Percentiles rank a stretch among this genome's conserved stretches.
Evolutionary conservation across 2,888 invertebrate species (phyloP).

Genomic region (Cryptophagus acutangulus): DNA sequence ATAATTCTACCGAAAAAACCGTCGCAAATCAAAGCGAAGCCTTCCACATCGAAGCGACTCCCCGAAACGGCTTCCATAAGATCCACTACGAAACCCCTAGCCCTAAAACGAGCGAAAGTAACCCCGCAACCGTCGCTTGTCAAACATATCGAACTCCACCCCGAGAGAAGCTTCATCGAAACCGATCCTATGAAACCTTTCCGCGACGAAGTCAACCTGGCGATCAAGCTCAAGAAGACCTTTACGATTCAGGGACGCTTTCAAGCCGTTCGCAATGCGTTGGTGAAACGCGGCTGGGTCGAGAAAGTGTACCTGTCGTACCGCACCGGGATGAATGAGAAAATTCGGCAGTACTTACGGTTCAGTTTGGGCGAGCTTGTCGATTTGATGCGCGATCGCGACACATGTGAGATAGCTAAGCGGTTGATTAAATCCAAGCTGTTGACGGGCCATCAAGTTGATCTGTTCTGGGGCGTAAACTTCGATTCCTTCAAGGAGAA

Average conservation of each 20-base stretch:
- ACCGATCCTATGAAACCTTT: conserved; percentile 32
- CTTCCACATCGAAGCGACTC: too few species aligned
- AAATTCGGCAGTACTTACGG: conserved; percentile 28
- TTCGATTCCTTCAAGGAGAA: conserved; percentile 36
- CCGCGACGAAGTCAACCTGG: conserved; percentile 49
- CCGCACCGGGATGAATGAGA: conserved; percentile 35
- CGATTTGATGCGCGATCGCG: conserved; percentile 35
- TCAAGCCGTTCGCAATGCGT: conserved; percentile 53
- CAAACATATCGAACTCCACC: background rate
- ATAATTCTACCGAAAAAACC: too few species aligned
- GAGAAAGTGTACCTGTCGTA: conserved; percentile 57
- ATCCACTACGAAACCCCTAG: too few species aligned
- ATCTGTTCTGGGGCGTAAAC: conserved; percentile 65
- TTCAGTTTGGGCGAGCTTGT: conserved; percentile 36
- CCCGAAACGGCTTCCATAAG: conserved; percentile 1
- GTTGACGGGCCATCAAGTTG: conserved; percentile 57
- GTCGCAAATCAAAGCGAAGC: background rate
- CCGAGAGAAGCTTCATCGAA: conserved; percentile 5
- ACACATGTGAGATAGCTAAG: conserved; percentile 33
- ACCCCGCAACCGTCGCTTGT: background rate
- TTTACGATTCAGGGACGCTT: conserved; percentile 55
- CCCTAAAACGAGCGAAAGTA: background rate
- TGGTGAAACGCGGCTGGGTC: conserved; percentile 66
- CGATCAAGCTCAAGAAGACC: conserved; percentile 52
- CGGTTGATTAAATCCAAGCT: conserved; percentile 55